Evolutionary conservation across 2,888 invertebrate species (phyloP).

Genomic region (Seira sanloemensis): DNA sequence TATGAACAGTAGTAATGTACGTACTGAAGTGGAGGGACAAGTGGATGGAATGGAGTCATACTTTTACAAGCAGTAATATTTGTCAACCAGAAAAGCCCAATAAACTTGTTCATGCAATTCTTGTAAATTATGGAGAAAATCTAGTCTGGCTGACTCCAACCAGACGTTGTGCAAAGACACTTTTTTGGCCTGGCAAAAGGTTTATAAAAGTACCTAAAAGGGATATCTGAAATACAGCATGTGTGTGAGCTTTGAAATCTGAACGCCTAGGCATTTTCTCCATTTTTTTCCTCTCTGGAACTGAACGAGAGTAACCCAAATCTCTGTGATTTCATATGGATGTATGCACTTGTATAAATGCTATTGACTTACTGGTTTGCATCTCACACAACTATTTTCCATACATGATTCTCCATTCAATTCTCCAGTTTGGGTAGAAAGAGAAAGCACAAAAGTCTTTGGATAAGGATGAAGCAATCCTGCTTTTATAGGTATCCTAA

Average conservation of each 20-base stretch:
- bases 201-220: not conserved
- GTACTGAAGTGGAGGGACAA: constrained; percentile 1
- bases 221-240: too few relatives aligned
- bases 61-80: constrained; percentile 50
- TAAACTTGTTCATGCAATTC: constrained; percentile 55
- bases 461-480: too few relatives aligned
- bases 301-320: not conserved
- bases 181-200: not conserved
- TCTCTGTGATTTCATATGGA: not conserved
- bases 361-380: not conserved
- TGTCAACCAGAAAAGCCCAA: constrained; percentile 57
- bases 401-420: not conserved
- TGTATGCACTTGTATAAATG: not conserved
- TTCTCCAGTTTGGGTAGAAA: too few relatives aligned
- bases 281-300: not conserved
- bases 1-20: not conserved
- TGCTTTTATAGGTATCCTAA: not conserved
- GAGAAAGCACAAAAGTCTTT: too few relatives aligned
- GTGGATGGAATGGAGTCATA: constrained; percentile 36
- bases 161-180: constrained; percentile 23
- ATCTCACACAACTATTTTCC: too few relatives aligned
- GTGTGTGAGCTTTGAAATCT: not conserved
- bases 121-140: constrained; percentile 52
- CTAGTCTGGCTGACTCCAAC: constrained; percentile 56
- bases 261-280: not conserved